Base-by-base conservation (phyloP, 2,888 invertebrate genomes). In the Muschampia plurimacula region DNA sequence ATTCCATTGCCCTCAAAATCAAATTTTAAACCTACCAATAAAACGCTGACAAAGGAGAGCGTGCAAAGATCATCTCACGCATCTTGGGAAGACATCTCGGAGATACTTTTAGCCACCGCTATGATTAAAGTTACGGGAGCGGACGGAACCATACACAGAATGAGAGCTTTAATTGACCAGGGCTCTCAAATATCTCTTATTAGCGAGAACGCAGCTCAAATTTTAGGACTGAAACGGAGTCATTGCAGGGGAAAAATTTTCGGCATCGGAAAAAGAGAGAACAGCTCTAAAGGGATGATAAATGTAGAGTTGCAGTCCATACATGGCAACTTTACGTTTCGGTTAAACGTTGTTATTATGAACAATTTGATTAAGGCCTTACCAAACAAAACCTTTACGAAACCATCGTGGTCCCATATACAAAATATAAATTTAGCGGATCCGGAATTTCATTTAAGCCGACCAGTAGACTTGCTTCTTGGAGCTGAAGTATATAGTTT, bases 171-270 rank as follows among this genome's bases (percentile, higher is more conserved):
- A 15, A 28, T 77, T 0, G 77, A 78, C 63, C 78, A 77, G 57
- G 78, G 78, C 5, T 78, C 77, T 9, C 77, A 77, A 66, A 69
- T 70, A 12, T 75, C 75, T 1, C 22, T 78, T 2, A 73, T 77
- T 1, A 73, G 68, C 13, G 76, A 77, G 49, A 76, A 74, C 7
- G 74, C 76, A 1, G 75, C 76, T 13, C 76, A 77, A 57, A 32
- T 55, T 5, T 55, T 72, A 49, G 62, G 52, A 13, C 13, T 74
- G 39, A 62, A 65, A 13, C 32, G 68, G 69, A 41, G 41, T 4
- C 59, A 44, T 10, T 73, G 69, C 41, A 73, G 46, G 46, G 72
- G 72, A 5, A 63, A 39, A n/a, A 73, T 76, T 44, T 68, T 57
- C 12, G 76, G 76, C 1, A 52, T 74, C 63, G 76, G 74, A 10